Evolutionary conservation across 2,113 vertebrate species (phyloP), one percentile per base, ranked within the genome.

Genomic region (Centropristis striata): DNA sequence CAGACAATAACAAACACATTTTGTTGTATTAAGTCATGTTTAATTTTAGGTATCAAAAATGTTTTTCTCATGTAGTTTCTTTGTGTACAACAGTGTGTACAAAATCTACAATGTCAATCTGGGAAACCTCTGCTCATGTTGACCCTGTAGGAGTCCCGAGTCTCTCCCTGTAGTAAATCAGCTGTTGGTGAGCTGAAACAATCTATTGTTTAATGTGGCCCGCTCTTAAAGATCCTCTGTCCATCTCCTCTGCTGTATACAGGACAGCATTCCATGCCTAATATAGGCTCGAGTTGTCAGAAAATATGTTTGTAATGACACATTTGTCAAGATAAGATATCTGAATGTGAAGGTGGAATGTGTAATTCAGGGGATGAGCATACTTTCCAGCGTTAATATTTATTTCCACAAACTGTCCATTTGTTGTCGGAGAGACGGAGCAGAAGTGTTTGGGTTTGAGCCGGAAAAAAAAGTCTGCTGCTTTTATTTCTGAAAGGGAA

Each of bases 311-410:
- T 75, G 64, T 49, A 65, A 57, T 63, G 74, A 71, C 57, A 55
- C 60, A 84, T 89, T 80, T 58, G 55, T 84, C 50, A 80, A 69
- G 81, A 83, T 83, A 81, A 80, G 61, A 67, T 81, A 81, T 83
- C 61, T 73, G 44, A 65, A 32, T 41, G 63, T 42, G 44, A 72
- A 73, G 55, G 65, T 75, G 67, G 51, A 87, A 80, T 61, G 63
- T 69, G 59, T 64, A 67, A 72, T 76, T 67, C 50, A 55, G 71
- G 42, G 15, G 44, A 67, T 76, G 78, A 75, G 58, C 72, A 73
- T 78, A 68, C 32, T 77, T 81, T 79, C 68, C 53, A 80, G 41
- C 54, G 68, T 67, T 66, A 71, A 70, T 79, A 78, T 71, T 71
- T 81, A 36, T 76, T 55, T 53, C 51, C 49, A 44, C 15, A 72